Evolutionary conservation across 2,797 vertebrate genomes (phyloP).

Genomic region (Cossypha dichroa): DNA sequence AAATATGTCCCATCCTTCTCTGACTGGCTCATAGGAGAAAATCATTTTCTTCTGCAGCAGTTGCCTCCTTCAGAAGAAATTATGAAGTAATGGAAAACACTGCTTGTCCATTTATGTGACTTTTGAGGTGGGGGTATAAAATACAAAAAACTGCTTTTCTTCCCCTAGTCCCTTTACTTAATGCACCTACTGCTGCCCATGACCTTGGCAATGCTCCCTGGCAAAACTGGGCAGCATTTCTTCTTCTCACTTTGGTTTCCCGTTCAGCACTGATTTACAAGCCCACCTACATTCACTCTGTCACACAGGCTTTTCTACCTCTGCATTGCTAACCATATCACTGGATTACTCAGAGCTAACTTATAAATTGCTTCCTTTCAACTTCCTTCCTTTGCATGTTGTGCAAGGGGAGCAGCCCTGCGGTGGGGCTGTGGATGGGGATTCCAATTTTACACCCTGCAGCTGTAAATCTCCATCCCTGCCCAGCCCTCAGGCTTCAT

Average conservation of each 20-base stretch:
- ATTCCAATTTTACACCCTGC: slow-evolving; percentile 54
- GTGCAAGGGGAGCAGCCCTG: slow-evolving; percentile 45
- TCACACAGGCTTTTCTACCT: slow-evolving; percentile 25
- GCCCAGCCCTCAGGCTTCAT: not conserved
- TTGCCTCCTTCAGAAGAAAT: not conserved
- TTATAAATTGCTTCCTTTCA: slow-evolving; percentile 73
- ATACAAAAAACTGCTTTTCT: not conserved
- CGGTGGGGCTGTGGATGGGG: not conserved
- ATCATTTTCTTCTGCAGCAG: not conserved
- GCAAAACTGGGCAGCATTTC: not conserved
- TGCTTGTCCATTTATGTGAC: not conserved
- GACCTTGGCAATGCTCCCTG: not conserved
- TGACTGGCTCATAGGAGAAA: not conserved
- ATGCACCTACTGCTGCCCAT: not conserved
- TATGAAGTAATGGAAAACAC: not conserved
- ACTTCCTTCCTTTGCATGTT: slow-evolving; percentile 66
- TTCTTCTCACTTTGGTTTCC: not conserved
- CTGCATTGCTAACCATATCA: slow-evolving; percentile 42
- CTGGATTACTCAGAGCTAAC: slow-evolving; percentile 51
- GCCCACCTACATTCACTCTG: not conserved
- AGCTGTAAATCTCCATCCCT: slow-evolving; percentile 1
- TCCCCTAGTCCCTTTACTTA: not conserved
- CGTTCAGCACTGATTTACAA: not conserved
- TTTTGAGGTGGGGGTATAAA: not conserved
- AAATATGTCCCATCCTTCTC: not conserved